Conservation (phyloP, 2,113 vertebrate species). For the Cettia cetti region DNA sequence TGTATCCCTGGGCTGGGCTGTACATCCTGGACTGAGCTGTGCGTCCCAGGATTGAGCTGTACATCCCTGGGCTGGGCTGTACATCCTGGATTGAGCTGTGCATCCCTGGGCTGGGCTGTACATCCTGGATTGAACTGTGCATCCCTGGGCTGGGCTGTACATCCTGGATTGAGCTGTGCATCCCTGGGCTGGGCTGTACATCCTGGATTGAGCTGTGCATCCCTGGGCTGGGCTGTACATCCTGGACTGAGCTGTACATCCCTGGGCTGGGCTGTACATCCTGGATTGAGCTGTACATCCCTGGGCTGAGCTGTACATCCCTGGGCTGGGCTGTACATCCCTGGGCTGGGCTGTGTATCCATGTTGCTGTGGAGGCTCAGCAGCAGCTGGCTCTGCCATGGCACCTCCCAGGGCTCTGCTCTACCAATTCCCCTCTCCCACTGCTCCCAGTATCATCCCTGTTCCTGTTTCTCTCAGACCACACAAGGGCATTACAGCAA, state of each 20-base stretch:
- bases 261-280: no score
- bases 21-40: no score
- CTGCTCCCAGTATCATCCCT: neutral
- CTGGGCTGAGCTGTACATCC: accelerated
- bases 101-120: no score
- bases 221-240: neutral
- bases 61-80: no score
- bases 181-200: accelerated
- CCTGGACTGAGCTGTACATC: accelerated
- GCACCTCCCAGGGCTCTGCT: neutral
- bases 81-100: no score
- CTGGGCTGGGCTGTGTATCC: accelerated
- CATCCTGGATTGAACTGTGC: neutral
- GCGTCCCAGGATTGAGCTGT: no score
- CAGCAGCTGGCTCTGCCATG: accelerated
- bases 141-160: neutral
- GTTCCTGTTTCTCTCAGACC: neutral
- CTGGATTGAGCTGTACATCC: accelerated
- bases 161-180: no score
- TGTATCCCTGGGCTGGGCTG: no score
- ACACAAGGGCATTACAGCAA: neutral
- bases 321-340: accelerated
- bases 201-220: neutral
- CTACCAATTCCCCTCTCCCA: neutral
- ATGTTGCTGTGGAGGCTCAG: neutral